These are phyloP conservation scores for Helostoma temminkii DNA, from an alignment of 2,797 vertebrate species.

Conservation along the genomic window DNA sequence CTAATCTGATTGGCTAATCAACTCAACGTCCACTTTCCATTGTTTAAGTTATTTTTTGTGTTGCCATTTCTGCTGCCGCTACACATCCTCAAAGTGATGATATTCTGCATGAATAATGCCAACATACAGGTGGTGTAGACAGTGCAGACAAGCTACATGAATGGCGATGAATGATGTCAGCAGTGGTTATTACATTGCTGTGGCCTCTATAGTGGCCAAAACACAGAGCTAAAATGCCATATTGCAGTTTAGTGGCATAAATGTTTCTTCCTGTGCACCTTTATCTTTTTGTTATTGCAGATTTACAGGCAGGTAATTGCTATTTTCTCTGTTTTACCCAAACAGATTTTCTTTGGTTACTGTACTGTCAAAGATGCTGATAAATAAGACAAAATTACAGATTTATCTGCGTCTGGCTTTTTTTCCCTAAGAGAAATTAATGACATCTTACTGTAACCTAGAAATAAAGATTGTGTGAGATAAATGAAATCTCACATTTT, in stretches of 20 bases:
- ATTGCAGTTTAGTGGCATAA: not conserved
- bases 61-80: not conserved
- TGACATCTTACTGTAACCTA: not conserved
- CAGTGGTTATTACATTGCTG: not conserved
- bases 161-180: constrained; percentile 12
- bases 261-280: not conserved
- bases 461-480: not conserved
- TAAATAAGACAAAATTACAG: not conserved
- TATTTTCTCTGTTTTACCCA: not conserved
- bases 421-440: not conserved
- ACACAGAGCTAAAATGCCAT: not conserved
- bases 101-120: constrained; percentile 23
- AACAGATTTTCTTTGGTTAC: not conserved
- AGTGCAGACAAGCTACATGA: constrained; percentile 13
- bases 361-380: not conserved
- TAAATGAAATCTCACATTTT: not conserved
- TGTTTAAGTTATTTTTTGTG: constrained; percentile 5
- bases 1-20: constrained; percentile 9
- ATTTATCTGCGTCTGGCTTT: not conserved
- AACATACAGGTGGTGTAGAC: constrained; percentile 17
- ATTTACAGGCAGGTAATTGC: not conserved
- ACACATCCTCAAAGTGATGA: constrained; percentile 7
- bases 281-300: constrained; percentile 1
- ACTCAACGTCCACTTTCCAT: not conserved
- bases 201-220: not conserved